Percentiles rank a stretch among this genome's conserved stretches.
These are phyloP conservation scores for Zaprionus obscuricornis DNA, from an alignment of 2,888 invertebrate genomes.

Conservation along the genomic window DNA sequence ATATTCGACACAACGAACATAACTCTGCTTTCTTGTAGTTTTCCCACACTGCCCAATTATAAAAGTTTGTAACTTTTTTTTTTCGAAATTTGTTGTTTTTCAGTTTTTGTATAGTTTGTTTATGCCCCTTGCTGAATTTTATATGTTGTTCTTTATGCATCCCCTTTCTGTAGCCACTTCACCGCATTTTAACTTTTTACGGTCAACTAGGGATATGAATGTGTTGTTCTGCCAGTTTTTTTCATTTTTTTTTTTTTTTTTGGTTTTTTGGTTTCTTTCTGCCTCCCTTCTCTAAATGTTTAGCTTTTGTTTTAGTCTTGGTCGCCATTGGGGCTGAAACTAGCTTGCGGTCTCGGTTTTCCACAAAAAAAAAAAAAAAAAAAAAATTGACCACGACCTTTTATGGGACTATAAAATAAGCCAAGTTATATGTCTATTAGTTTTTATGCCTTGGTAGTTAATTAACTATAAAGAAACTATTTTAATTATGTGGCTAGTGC, in stretches of 20 bases:
- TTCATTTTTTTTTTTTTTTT: neutral
- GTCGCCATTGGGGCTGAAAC: conserved; percentile 20
- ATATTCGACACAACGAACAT: too few species aligned
- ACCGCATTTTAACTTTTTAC: conserved; percentile 53
- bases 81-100: conserved; percentile 39
- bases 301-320: neutral
- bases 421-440: conserved; percentile 29
- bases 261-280: neutral
- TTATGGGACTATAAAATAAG: conserved; percentile 22
- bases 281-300: neutral
- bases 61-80: conserved; percentile 40
- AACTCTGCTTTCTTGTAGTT: neutral
- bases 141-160: neutral
- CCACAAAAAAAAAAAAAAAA: neutral
- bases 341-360: neutral
- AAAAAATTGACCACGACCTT: neutral
- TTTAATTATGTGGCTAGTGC: conserved; percentile 9
- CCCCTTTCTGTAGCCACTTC: conserved; percentile 26
- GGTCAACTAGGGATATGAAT: conserved; percentile 49
- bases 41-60: conserved; percentile 36
- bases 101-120: conserved; percentile 34
- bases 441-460: conserved; percentile 17
- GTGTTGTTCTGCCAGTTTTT: conserved; percentile 8
- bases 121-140: conserved; percentile 27
- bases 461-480: conserved; percentile 19